Conservation (phyloP, 2,888 invertebrate genomes). For the Leptura quadrifasciata region DNA sequence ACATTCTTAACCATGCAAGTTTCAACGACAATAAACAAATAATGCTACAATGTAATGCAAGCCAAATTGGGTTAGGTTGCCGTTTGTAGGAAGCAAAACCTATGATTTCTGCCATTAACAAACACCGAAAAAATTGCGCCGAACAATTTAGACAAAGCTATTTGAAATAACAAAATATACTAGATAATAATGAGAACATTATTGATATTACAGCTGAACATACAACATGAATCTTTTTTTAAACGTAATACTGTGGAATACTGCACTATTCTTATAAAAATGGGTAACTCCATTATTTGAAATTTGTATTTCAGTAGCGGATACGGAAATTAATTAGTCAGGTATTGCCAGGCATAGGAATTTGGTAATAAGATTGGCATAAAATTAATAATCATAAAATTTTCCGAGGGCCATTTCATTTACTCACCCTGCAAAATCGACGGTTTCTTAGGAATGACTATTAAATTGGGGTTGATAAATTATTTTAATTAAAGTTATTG, state of each 20-base stretch:
- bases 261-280: not conserved
- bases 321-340: conserved; percentile 19
- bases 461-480: conserved; percentile 60
- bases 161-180: too few species aligned
- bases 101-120: too few species aligned
- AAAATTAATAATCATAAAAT: conserved; percentile 30
- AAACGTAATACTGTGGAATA: not conserved
- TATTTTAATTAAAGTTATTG: conserved; percentile 69
- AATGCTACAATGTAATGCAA: too few species aligned
- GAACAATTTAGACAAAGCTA: too few species aligned
- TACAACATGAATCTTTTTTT: too few species aligned
- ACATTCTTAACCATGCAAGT: too few species aligned
- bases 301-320: conserved; percentile 7
- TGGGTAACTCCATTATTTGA: not conserved
- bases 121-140: too few species aligned
- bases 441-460: conserved; percentile 31
- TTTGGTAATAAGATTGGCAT: conserved; percentile 6
- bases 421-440: not conserved
- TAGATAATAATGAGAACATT: too few species aligned
- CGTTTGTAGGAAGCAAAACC: too few species aligned
- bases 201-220: too few species aligned
- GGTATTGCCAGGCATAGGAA: not conserved
- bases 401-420: conserved; percentile 1
- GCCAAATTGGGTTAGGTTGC: too few species aligned
- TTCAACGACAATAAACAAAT: too few species aligned